A percentile compares a stretch with the other conserved stretches of the same genome.
phyloP scores from a whole-genome alignment of 1,140 invertebrate genomes.

The Drosophila nasuta region DNA sequence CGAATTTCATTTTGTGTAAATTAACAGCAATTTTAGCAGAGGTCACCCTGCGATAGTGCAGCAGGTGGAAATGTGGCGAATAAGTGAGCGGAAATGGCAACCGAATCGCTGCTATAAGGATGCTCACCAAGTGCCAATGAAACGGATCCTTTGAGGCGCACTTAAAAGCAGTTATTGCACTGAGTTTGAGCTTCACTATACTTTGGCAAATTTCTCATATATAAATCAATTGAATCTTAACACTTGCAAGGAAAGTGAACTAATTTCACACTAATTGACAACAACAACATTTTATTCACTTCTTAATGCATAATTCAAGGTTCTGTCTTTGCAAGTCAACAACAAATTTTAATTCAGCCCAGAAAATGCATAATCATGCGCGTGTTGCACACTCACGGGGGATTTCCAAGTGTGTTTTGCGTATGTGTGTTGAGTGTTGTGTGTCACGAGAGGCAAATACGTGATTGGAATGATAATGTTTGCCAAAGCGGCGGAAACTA shows the following conservation, averaged over 20 bases:
- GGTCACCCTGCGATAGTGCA: conserved; percentile 61
- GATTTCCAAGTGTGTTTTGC: conserved; percentile 3
- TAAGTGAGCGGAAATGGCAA: not conserved
- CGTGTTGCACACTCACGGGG: conserved; percentile 22
- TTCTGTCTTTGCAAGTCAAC: conserved; percentile 41
- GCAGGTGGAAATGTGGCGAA: conserved; percentile 34
- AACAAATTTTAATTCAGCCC: conserved; percentile 60
- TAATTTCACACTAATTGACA: conserved; percentile 57
- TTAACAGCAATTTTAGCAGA: conserved; percentile 77
- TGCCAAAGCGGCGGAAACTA: conserved; percentile 43
- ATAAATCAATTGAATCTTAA: not conserved
- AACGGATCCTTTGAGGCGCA: conserved; percentile 21
- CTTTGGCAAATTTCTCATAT: not conserved
- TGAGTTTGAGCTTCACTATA: not conserved
- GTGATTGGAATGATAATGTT: conserved; percentile 79
- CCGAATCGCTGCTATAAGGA: conserved; percentile 10
- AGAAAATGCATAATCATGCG: conserved; percentile 80
- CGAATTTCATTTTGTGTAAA: conserved; percentile 83
- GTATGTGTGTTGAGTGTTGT: conserved; percentile 24
- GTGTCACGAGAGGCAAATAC: conserved; percentile 68
- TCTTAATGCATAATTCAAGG: conserved; percentile 57
- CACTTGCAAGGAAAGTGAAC: not conserved
- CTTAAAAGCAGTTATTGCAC: conserved; percentile 25
- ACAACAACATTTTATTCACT: conserved; percentile 56
- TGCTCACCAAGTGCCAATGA: conserved; percentile 25